A percentile compares a stretch with the other conserved stretches of the same genome.
Conservation (phyloP, 2,888 invertebrate species). For the Itoplectis maculator region DNA sequence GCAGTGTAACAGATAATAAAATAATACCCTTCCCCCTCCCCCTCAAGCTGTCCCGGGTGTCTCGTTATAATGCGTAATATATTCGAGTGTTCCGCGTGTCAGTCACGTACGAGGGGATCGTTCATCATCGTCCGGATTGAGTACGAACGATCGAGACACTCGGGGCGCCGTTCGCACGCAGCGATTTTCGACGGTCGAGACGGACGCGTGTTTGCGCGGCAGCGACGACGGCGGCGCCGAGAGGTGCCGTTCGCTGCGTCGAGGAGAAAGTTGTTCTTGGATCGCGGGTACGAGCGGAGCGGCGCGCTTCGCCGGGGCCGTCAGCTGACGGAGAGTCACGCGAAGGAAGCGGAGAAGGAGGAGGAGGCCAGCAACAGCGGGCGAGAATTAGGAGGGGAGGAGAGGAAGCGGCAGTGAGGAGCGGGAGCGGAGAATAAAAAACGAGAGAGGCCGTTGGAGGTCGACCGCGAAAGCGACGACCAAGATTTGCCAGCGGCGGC, state of each 20-base stretch:
- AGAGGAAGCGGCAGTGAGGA: neutral
- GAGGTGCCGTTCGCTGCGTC: slow-evolving; percentile 15
- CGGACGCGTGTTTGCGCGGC: neutral
- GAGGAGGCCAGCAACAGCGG: neutral
- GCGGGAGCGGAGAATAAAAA: slow-evolving; percentile 12
- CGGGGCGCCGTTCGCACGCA: neutral
- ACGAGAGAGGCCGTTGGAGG: slow-evolving; percentile 54
- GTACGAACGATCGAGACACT: neutral
- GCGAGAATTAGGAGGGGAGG: slow-evolving; percentile 10
- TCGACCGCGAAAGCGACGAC: slow-evolving; percentile 66
- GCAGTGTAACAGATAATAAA: neutral
- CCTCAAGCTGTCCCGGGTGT: no score
- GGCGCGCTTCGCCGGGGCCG: slow-evolving; percentile 24
- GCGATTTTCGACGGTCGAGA: slow-evolving; percentile 1
- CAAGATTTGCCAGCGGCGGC: slow-evolving; percentile 57
- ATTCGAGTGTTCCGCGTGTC: neutral
- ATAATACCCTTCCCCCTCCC: no score
- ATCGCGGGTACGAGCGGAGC: slow-evolving; percentile 44
- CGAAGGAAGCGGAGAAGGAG: slow-evolving; percentile 31
- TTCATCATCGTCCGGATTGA: slow-evolving; percentile 1
- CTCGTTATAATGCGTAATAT: slow-evolving; percentile 6
- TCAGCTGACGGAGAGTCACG: slow-evolving; percentile 62
- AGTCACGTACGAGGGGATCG: slow-evolving; percentile 14
- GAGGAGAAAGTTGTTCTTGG: slow-evolving; percentile 65
- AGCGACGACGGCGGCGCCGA: no score